phyloP scores from a whole-genome alignment of 2,888 invertebrate genomes.

The Mythimna loreyi region DNA sequence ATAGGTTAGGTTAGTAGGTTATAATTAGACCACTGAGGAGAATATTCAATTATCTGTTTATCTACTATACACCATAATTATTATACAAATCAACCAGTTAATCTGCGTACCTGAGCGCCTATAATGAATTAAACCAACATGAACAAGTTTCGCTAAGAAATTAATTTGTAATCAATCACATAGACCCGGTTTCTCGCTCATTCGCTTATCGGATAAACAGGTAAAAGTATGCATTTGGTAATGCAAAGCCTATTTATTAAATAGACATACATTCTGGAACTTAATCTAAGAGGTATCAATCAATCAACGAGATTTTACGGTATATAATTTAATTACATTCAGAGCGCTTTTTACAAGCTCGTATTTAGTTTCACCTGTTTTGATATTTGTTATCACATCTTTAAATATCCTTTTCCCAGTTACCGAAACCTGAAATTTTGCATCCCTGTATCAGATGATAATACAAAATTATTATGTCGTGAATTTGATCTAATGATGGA shows the following conservation, averaged over 20 bases:
- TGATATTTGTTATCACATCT: too few species aligned
- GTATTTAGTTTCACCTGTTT: too few species aligned
- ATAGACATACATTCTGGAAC: conserved; percentile 29
- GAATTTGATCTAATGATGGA: too few species aligned
- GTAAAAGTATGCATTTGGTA: conserved; percentile 33
- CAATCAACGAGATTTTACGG: conserved; percentile 24
- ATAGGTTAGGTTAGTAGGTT: too few species aligned
- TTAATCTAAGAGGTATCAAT: conserved; percentile 39
- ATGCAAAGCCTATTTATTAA: conserved; percentile 43
- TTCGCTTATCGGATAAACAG: conserved; percentile 36
- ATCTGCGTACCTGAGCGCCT: conserved; percentile 21
- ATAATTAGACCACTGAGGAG: neutral
- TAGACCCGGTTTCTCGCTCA: conserved; percentile 27
- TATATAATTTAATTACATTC: neutral
- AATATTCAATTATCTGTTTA: neutral
- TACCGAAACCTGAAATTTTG: too few species aligned
- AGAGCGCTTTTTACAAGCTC: neutral
- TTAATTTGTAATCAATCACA: conserved; percentile 37
- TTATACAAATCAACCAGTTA: conserved; percentile 6
- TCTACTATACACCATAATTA: neutral
- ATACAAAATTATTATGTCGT: too few species aligned
- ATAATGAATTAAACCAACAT: conserved; percentile 26
- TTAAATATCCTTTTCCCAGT: too few species aligned
- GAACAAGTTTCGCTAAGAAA: conserved; percentile 24
- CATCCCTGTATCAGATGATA: too few species aligned